These are phyloP conservation scores for Hyaena hyaena DNA, from an alignment of 2,113 vertebrate genomes.

Conservation along the genomic window DNA sequence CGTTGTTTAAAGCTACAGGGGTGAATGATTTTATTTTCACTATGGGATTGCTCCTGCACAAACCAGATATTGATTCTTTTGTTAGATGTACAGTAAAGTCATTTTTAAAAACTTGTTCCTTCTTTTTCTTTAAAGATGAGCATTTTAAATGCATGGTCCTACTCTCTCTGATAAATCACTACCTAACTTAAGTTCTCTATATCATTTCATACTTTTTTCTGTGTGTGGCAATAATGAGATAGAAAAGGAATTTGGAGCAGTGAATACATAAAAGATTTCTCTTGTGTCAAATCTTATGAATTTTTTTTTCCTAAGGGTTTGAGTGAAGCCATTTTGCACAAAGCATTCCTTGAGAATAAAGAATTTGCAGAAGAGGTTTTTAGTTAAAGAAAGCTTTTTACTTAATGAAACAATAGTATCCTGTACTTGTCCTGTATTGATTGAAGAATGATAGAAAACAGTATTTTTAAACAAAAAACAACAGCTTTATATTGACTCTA, in stretches of 20 bases:
- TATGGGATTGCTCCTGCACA: slow-evolving; percentile 57
- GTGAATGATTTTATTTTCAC: slow-evolving; percentile 66
- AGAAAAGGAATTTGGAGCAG: slow-evolving; percentile 43
- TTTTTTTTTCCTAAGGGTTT: slow-evolving; percentile 48
- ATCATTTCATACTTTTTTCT: slow-evolving; percentile 6
- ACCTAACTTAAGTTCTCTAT: neutral
- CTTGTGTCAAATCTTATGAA: slow-evolving; percentile 35
- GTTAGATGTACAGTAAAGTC: slow-evolving; percentile 41
- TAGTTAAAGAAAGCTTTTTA: slow-evolving; percentile 49
- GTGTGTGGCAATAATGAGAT: slow-evolving; percentile 10
- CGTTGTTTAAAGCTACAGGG: slow-evolving; percentile 65
- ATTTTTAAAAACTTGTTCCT: neutral
- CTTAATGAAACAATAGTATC: slow-evolving; percentile 53
- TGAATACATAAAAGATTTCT: slow-evolving; percentile 35
- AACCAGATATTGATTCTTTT: slow-evolving; percentile 59
- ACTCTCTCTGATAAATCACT: neutral
- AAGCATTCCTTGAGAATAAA: neutral
- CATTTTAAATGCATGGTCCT: slow-evolving; percentile 16
- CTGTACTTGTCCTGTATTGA: neutral
- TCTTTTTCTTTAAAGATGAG: slow-evolving; percentile 8
- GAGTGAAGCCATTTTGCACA: slow-evolving; percentile 59
- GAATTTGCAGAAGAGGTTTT: slow-evolving; percentile 52
- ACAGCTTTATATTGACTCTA: neutral
- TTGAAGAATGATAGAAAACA: slow-evolving; percentile 38
- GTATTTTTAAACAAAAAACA: neutral